Evolutionary conservation across 2,113 vertebrate species (phyloP).

Genomic region (Brevimyrus niger): DNA sequence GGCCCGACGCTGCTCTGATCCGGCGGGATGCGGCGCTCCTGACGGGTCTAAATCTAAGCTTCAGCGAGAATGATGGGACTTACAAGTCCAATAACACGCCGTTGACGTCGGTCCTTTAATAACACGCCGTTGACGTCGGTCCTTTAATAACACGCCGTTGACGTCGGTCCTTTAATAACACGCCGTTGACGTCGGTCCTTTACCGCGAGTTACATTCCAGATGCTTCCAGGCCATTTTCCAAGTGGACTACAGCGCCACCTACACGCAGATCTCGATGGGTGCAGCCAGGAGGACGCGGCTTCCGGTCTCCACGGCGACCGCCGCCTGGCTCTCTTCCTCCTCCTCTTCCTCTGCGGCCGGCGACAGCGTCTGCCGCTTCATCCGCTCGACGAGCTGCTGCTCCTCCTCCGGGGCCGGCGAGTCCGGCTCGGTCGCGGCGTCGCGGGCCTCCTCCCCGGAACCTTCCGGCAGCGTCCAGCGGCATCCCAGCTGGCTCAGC

Average conservation of each 20-base stretch:
- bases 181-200: not conserved
- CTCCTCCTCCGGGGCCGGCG: conserved; percentile 56
- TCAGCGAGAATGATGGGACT: not conserved
- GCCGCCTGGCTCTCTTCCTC: conserved; percentile 29
- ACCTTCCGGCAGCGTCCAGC: conserved; percentile 56
- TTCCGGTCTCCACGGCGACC: conserved; percentile 53
- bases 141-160: not conserved
- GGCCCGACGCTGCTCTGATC: not conserved
- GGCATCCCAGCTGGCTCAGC: conserved; percentile 57
- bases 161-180: not conserved
- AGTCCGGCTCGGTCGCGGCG: not conserved
- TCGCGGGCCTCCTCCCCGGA: conserved; percentile 50
- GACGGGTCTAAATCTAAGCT: not conserved
- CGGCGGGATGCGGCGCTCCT: not conserved
- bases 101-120: not conserved
- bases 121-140: not conserved
- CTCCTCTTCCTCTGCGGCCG: conserved; percentile 24
- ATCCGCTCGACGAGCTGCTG: conserved; percentile 58
- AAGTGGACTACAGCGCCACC: not conserved
- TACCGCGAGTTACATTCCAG: not conserved
- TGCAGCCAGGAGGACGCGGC: conserved; percentile 57
- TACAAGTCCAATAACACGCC: not conserved
- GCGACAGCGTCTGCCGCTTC: conserved; percentile 62
- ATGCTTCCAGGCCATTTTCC: not conserved
- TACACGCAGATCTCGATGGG: conserved; percentile 71